These are phyloP conservation scores for Acrocephalus kingi DNA, from an alignment of 2,113 vertebrate genomes.

Conservation along the genomic window DNA sequence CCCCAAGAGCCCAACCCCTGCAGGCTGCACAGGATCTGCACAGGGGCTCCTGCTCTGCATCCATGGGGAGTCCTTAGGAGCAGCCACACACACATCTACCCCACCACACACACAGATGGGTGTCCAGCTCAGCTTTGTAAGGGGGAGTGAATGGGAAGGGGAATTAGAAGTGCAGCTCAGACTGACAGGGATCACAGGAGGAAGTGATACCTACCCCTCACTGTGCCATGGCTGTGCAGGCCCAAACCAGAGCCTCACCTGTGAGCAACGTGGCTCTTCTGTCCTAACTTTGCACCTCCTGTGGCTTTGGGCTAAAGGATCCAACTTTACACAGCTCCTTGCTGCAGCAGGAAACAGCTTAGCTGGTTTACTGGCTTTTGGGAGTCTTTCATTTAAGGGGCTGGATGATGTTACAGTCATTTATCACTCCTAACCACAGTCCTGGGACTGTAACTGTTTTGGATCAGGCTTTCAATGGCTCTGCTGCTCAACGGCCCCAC, in stretches of 20 bases:
- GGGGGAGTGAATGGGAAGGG: not conserved
- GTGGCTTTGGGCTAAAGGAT: not conserved
- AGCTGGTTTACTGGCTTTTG: not conserved
- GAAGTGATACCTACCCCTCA: not conserved
- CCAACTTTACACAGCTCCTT: not conserved
- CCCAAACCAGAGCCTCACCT: not conserved
- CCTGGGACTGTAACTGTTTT: not conserved
- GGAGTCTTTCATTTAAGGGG: not conserved
- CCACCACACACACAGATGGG: not conserved
- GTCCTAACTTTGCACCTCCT: not conserved
- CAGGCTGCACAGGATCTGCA: slow-evolving; percentile 1
- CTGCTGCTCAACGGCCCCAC: not conserved
- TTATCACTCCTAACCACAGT: not conserved
- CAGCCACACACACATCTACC: not conserved
- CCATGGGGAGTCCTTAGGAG: not conserved
- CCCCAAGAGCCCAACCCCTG: not conserved
- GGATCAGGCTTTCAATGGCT: not conserved
- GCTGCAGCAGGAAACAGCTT: not conserved
- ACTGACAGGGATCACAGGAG: not conserved
- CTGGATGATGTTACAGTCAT: not conserved
- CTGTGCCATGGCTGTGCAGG: not conserved
- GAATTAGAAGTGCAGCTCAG: not conserved
- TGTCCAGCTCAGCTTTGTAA: not conserved
- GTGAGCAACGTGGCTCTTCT: not conserved
- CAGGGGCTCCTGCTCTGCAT: not conserved